A percentile compares a stretch with the other conserved stretches of the same genome.
Evolutionary conservation across 1,140 invertebrate species (phyloP).

Genomic region (Zaprionus camerounensis): DNA sequence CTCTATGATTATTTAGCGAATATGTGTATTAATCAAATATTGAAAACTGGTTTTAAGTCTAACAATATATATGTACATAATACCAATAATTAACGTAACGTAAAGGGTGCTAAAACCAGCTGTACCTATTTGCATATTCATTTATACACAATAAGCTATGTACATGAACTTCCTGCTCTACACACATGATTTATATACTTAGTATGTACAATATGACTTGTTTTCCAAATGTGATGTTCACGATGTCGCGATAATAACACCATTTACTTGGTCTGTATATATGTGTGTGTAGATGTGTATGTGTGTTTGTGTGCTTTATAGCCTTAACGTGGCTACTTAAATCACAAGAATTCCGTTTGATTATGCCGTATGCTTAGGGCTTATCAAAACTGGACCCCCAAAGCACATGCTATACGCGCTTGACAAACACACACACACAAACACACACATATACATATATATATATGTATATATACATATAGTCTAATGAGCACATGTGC

Average conservation of each 20-base stretch:
- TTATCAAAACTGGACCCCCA: slow-evolving; percentile 36
- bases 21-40: slow-evolving; percentile 16
- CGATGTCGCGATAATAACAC: slow-evolving; percentile 17
- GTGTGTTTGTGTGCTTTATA: slow-evolving; percentile 1
- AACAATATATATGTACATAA: neutral
- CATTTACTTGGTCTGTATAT: slow-evolving; percentile 1
- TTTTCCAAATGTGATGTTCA: slow-evolving; percentile 22
- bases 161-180: slow-evolving; percentile 17
- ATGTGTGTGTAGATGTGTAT: neutral
- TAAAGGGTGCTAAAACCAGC: slow-evolving; percentile 25
- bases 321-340: slow-evolving; percentile 15
- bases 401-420: slow-evolving; percentile 6
- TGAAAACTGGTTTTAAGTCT: slow-evolving; percentile 17
- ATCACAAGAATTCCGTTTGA: slow-evolving; percentile 35
- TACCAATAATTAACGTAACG: neutral
- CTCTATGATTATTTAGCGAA: neutral
- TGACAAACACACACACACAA: neutral
- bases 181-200: neutral
- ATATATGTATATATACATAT: slow-evolving; percentile 13
- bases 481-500: slow-evolving; percentile 44
- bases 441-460: slow-evolving; percentile 29
- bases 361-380: slow-evolving; percentile 11
- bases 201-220: slow-evolving; percentile 3
- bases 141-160: slow-evolving; percentile 12
- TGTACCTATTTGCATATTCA: slow-evolving; percentile 24